A percentile compares a stretch with the other conserved stretches of the same genome.
phyloP scores from a whole-genome alignment of 2,113 vertebrate genomes.

The Tachuris rubrigastra region DNA sequence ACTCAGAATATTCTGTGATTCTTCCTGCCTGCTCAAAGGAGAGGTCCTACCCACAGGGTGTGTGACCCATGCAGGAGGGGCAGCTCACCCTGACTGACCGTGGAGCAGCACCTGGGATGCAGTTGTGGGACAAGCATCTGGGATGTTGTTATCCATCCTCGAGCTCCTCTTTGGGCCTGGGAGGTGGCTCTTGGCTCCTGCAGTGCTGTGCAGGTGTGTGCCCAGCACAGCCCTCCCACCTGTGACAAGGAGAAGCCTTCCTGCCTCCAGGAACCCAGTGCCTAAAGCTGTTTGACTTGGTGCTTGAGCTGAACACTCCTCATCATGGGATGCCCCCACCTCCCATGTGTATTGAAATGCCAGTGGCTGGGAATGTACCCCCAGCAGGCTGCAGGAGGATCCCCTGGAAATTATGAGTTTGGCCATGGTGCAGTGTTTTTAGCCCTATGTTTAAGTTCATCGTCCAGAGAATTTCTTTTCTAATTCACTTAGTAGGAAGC shows the following conservation, averaged over 20 bases:
- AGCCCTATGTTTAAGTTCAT: background rate
- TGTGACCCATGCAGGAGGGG: background rate
- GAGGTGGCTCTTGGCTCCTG: background rate
- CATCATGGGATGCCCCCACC: background rate
- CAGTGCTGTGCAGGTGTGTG: background rate
- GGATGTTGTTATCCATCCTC: background rate
- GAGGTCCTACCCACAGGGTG: background rate
- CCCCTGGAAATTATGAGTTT: background rate
- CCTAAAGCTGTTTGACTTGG: background rate
- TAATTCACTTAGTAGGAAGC: conserved; percentile 11
- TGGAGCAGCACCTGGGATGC: background rate
- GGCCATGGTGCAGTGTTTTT: background rate
- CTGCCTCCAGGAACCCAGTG: background rate
- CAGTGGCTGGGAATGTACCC: background rate
- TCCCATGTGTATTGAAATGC: background rate
- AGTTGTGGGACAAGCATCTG: background rate
- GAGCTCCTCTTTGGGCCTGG: background rate
- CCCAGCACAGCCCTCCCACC: background rate
- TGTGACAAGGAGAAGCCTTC: background rate
- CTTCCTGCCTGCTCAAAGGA: background rate
- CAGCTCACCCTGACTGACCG: background rate
- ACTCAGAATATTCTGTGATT: background rate
- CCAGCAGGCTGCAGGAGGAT: background rate
- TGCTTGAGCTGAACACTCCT: background rate
- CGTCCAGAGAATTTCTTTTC: background rate